phyloP scores from a whole-genome alignment of 2,113 vertebrate genomes.

The Chelonoidis abingdonii region DNA sequence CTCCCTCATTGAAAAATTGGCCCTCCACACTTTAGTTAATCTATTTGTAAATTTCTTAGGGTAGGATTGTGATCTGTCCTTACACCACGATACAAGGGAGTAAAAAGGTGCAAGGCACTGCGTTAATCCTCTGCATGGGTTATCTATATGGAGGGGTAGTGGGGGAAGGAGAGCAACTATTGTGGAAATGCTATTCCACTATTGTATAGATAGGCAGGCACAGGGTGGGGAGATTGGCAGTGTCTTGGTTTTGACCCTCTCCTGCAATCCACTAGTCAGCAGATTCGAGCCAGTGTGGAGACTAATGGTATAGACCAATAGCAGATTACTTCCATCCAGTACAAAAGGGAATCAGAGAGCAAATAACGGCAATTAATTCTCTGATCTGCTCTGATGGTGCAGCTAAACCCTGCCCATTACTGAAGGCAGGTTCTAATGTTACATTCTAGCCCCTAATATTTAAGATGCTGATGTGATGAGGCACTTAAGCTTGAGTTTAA shows the following conservation, averaged over 20 bases:
- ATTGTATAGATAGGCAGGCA: background rate
- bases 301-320: background rate
- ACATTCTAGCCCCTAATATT: background rate
- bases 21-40: background rate
- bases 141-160: background rate
- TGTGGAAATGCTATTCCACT: background rate
- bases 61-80: background rate
- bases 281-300: background rate
- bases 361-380: background rate
- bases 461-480: background rate
- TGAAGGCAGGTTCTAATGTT: background rate
- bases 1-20: background rate
- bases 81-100: background rate
- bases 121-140: background rate
- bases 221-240: background rate
- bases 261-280: background rate
- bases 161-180: background rate
- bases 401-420: background rate
- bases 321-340: background rate
- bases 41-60: background rate
- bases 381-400: background rate
- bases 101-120: background rate
- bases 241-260: background rate
- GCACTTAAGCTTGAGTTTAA: background rate
- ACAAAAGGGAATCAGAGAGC: background rate